These are phyloP conservation scores for Cygnus olor DNA, from an alignment of 2,797 vertebrate genomes.

Conservation along the genomic window DNA sequence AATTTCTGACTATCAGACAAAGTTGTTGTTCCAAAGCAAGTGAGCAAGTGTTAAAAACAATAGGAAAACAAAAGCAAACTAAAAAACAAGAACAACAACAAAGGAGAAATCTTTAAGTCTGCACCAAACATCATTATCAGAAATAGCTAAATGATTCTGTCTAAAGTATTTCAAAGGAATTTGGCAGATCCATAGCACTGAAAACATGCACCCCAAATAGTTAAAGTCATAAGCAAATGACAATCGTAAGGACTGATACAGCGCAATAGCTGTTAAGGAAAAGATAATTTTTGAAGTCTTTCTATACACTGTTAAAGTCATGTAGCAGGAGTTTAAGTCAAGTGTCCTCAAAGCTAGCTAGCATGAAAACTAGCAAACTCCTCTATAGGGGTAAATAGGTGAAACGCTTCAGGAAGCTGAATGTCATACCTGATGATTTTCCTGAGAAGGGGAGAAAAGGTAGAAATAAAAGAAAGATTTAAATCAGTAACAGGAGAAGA, in stretches of 20 bases:
- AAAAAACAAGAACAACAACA: neutral
- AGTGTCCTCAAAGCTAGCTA: neutral
- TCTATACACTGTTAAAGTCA: neutral
- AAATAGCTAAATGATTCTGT: neutral
- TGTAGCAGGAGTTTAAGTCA: neutral
- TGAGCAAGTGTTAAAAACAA: neutral
- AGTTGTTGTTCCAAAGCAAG: neutral
- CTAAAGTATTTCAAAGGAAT: neutral
- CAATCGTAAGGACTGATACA: neutral
- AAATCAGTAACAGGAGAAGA: neutral
- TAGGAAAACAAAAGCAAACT: neutral
- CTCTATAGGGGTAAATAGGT: neutral
- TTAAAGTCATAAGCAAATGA: neutral
- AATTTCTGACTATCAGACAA: neutral
- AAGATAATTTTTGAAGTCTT: neutral
- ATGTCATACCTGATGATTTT: neutral
- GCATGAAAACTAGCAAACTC: neutral
- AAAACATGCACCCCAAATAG: neutral
- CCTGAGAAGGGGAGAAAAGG: neutral
- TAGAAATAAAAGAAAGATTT: neutral
- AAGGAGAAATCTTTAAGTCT: neutral
- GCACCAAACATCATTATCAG: neutral
- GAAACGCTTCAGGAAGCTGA: neutral
- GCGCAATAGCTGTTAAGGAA: neutral
- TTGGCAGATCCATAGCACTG: neutral